Conservation (phyloP, 2,888 invertebrate genomes). For the Lasioglossum pauxillum region DNA sequence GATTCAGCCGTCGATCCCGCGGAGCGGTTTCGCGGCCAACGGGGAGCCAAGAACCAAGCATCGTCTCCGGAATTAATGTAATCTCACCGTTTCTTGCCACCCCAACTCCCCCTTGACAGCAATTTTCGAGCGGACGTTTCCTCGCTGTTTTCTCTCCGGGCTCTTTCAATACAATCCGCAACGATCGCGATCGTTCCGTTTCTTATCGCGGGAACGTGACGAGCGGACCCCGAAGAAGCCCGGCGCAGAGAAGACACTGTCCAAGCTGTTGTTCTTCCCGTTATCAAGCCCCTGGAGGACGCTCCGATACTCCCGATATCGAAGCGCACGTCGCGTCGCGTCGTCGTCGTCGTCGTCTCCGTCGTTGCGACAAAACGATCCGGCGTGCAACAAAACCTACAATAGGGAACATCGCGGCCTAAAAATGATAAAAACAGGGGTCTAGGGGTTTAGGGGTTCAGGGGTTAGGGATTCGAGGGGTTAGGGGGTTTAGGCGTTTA, state of each 20-base stretch:
- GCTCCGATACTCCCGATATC: neutral
- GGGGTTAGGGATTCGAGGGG: neutral
- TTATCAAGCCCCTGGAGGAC: neutral
- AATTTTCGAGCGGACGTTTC: neutral
- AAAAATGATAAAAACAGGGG: neutral
- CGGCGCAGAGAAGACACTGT: neutral
- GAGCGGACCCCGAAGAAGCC: neutral
- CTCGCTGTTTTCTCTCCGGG: neutral
- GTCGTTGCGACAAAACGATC: neutral
- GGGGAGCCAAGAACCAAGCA: conserved; percentile 23
- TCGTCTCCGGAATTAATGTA: conserved; percentile 40
- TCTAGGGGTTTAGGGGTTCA: neutral
- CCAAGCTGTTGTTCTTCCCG: neutral
- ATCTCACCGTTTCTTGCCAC: conserved; percentile 16
- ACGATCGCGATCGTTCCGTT: conserved; percentile 3
- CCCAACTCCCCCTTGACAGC: neutral
- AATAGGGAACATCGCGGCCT: neutral
- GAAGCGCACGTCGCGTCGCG: neutral
- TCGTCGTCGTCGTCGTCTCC: neutral
- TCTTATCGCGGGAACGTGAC: conserved; percentile 4
- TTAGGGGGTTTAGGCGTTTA: neutral
- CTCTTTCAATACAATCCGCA: conserved; percentile 23
- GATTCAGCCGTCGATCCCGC: conserved; percentile 35
- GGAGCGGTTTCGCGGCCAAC: conserved; percentile 30
- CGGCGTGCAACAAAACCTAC: neutral